Evolutionary conservation across 1,140 invertebrate species (phyloP).

Genomic region (Drosophila micromelanica): DNA sequence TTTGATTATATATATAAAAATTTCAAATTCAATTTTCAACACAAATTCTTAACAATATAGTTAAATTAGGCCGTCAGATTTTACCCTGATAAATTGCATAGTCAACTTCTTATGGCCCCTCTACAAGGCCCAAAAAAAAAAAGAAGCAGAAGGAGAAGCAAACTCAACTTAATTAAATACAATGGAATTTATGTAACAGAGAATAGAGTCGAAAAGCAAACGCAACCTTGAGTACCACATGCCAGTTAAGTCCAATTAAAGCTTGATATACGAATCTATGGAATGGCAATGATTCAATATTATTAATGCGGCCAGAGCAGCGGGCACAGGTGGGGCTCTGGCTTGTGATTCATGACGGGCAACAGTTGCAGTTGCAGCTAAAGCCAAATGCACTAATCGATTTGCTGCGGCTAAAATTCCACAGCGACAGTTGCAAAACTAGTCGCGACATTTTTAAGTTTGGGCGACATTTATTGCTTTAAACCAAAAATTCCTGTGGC

Average conservation of each 20-base stretch:
- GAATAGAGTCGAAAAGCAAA: constrained; percentile 31
- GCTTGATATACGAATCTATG: constrained; percentile 50
- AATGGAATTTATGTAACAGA: constrained; percentile 69
- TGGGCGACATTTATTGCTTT: constrained; percentile 16
- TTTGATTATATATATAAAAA: too few species aligned
- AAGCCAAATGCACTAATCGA: constrained; percentile 28
- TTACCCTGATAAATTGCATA: constrained; percentile 1
- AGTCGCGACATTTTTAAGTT: not conserved
- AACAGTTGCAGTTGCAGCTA: constrained; percentile 17
- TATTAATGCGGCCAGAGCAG: not conserved
- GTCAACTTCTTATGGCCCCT: not conserved
- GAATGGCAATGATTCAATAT: constrained; percentile 72
- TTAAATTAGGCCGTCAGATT: constrained; percentile 13
- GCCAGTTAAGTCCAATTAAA: constrained; percentile 67
- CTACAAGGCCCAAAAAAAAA: not conserved
- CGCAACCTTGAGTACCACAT: constrained; percentile 58
- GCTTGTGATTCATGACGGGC: constrained; percentile 21
- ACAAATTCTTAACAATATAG: constrained; percentile 14
- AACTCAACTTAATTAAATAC: constrained; percentile 71
- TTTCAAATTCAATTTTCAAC: not conserved
- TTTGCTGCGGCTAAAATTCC: constrained; percentile 6
- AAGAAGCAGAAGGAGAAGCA: constrained; percentile 5
- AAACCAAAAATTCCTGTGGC: constrained; percentile 45
- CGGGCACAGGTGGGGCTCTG: not conserved
- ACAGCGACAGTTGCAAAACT: constrained; percentile 23